Evolutionary conservation across 2,888 invertebrate genomes (phyloP).

Genomic region (Pollenia amentaria): DNA sequence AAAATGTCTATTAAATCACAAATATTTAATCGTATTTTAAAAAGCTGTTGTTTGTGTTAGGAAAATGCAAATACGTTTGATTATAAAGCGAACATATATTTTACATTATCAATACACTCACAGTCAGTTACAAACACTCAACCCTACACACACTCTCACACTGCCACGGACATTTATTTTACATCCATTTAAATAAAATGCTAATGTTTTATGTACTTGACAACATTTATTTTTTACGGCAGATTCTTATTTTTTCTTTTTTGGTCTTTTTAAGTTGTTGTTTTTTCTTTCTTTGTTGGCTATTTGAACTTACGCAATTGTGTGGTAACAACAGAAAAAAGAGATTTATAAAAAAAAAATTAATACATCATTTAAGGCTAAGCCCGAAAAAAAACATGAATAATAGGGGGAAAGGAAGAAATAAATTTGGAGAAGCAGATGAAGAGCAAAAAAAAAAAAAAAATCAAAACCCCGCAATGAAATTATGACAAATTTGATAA

Average conservation of each 20-base stretch:
- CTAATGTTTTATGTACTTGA: constrained; percentile 39
- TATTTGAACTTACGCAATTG: constrained; percentile 48
- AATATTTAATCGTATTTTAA: no score
- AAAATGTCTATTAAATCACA: no score
- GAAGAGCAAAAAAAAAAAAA: not conserved
- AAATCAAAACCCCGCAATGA: constrained; percentile 47
- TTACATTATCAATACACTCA: not conserved
- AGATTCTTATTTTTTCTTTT: not conserved
- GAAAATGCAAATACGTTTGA: not conserved
- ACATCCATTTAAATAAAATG: constrained; percentile 11
- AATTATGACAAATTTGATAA: constrained; percentile 71
- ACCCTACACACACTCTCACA: not conserved
- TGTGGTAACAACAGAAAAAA: constrained; percentile 9
- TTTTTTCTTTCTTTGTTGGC: not conserved
- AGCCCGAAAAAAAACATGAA: not conserved
- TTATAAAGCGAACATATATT: not conserved
- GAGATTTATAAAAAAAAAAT: not conserved
- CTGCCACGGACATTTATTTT: not conserved
- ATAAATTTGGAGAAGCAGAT: not conserved
- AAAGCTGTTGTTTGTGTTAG: not conserved
- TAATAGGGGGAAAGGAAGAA: not conserved
- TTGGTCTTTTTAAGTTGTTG: not conserved
- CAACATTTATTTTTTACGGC: not conserved
- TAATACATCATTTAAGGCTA: constrained; percentile 40
- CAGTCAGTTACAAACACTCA: not conserved